Percentiles rank a stretch among this genome's conserved stretches.
These are phyloP conservation scores for Hirudinaria manillensis DNA, from an alignment of 2,888 invertebrate species.

Conservation along the genomic window DNA sequence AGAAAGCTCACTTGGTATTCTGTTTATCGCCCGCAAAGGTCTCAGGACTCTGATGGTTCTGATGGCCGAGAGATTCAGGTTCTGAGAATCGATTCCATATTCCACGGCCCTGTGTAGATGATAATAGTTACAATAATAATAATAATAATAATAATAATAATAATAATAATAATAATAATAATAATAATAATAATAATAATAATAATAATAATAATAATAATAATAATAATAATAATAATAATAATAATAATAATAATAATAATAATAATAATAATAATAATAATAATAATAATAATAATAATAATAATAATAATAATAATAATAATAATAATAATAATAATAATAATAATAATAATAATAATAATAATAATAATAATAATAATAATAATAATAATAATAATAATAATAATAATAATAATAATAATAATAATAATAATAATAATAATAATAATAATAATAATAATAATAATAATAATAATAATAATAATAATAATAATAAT, in stretches of 20 bases:
- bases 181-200: neutral
- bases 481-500: neutral
- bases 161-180: neutral
- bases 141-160: neutral
- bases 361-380: neutral
- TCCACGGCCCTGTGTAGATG: slow-evolving; percentile 43
- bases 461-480: neutral
- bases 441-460: neutral
- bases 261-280: neutral
- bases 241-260: neutral
- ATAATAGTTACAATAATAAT: neutral
- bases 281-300: neutral
- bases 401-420: neutral
- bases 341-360: neutral
- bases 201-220: neutral
- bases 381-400: neutral
- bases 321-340: neutral
- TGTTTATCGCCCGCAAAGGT: slow-evolving; percentile 94
- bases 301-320: neutral
- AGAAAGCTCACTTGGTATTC: slow-evolving; percentile 68
- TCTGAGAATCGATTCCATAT: slow-evolving; percentile 73
- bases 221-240: neutral
- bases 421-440: neutral
- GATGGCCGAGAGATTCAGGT: slow-evolving; percentile 95
- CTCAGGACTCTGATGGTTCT: slow-evolving; percentile 92